These are phyloP conservation scores for Formicarius rufipectus DNA, from an alignment of 2,113 vertebrate genomes.

Conservation along the genomic window DNA sequence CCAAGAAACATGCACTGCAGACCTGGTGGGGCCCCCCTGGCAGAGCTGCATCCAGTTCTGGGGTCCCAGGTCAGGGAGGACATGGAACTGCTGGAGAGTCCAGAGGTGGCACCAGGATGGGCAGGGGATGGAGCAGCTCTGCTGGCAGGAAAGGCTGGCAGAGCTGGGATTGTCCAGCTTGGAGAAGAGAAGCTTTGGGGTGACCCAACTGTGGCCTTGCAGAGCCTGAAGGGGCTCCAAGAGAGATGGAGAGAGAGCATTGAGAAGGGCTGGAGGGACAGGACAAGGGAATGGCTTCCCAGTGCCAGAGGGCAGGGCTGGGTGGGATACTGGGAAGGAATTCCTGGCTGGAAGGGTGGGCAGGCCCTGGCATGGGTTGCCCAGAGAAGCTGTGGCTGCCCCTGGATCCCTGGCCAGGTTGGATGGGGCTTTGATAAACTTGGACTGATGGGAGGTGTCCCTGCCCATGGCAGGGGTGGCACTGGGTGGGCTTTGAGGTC, in stretches of 20 bases:
- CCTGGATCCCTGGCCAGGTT: neutral
- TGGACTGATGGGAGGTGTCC: rapidly evolving
- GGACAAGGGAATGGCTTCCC: neutral
- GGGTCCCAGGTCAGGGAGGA: neutral
- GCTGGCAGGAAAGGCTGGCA: neutral
- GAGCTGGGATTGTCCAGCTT: neutral
- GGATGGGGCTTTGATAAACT: rapidly evolving
- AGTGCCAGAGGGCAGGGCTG: rapidly evolving
- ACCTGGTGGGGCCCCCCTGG: neutral
- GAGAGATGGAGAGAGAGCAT: rapidly evolving
- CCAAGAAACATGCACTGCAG: neutral
- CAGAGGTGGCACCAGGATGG: neutral
- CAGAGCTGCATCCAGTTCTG: neutral
- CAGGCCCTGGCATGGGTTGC: neutral
- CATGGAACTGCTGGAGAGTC: neutral
- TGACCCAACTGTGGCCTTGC: rapidly evolving
- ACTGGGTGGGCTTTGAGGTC: neutral
- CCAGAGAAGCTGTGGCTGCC: neutral
- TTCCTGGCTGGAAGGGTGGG: rapidly evolving
- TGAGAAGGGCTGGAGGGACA: rapidly evolving
- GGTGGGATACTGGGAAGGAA: neutral
- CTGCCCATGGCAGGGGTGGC: neutral
- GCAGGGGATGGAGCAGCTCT: neutral
- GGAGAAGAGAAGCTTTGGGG: rapidly evolving
- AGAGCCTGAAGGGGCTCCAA: rapidly evolving